phyloP scores from a whole-genome alignment of 2,797 vertebrate genomes.

The Allobates femoralis region DNA sequence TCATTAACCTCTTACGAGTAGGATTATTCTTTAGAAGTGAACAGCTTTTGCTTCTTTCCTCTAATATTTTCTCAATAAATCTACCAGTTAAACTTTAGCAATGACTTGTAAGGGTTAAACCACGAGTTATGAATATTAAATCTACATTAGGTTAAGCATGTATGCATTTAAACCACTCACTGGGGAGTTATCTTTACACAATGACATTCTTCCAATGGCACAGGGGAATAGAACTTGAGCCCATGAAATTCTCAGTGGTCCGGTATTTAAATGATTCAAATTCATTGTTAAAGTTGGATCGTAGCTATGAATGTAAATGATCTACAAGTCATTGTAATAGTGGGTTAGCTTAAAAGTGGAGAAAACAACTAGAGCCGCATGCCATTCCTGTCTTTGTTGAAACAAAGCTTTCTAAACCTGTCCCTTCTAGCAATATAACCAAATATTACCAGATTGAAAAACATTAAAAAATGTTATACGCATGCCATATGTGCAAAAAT shows the following conservation, averaged over 20 bases:
- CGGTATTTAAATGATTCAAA: background rate
- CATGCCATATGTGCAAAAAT: background rate
- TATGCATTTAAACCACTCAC: background rate
- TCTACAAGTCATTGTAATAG: background rate
- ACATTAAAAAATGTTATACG: background rate
- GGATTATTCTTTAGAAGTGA: slow-evolving; percentile 49
- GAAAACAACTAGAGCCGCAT: background rate
- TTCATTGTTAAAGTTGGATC: slow-evolving; percentile 16
- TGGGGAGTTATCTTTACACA: slow-evolving; percentile 42
- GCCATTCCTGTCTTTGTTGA: background rate
- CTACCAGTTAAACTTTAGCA: background rate
- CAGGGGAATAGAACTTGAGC: slow-evolving; percentile 18
- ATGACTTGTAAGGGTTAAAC: background rate
- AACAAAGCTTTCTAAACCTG: background rate
- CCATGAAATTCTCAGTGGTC: background rate
- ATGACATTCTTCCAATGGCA: slow-evolving; percentile 13
- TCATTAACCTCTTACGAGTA: slow-evolving; percentile 48
- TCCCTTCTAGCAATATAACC: background rate
- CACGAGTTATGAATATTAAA: background rate
- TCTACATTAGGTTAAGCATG: slow-evolving; percentile 21
- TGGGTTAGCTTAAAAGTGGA: background rate
- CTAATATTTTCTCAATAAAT: background rate
- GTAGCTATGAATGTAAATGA: slow-evolving; percentile 14
- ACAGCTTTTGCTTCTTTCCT: background rate
- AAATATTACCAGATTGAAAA: background rate